Conservation (phyloP, 2,888 invertebrate species). For the Pseudoips prasinana region DNA sequence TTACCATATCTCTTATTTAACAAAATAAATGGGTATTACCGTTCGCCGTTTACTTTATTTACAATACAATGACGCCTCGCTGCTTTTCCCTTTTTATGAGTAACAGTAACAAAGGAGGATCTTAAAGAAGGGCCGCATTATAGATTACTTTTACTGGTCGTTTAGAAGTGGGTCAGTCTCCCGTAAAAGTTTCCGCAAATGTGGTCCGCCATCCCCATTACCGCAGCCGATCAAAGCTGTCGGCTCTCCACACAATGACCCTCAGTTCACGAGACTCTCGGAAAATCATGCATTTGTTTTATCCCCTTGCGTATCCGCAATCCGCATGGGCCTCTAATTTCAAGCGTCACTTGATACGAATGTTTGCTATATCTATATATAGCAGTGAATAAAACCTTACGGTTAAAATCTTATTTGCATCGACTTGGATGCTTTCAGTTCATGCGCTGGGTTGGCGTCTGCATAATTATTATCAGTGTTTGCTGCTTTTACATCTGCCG, state of each 20-base stretch:
- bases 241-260: constrained; percentile 50
- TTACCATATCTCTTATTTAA: constrained; percentile 10
- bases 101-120: constrained; percentile 32
- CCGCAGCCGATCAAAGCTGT: constrained; percentile 67
- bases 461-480: constrained; percentile 58
- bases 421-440: constrained; percentile 30
- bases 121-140: constrained; percentile 51
- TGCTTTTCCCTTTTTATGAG: constrained; percentile 28
- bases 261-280: constrained; percentile 47
- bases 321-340: constrained; percentile 24
- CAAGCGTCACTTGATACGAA: constrained; percentile 23
- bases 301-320: constrained; percentile 28
- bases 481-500: constrained; percentile 48
- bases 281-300: constrained; percentile 56
- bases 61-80: constrained; percentile 17
- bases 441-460: constrained; percentile 24
- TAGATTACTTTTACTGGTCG: constrained; percentile 52
- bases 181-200: constrained; percentile 74
- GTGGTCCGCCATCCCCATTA: constrained; percentile 60
- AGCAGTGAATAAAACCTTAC: constrained; percentile 14
- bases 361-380: constrained; percentile 3
- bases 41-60: constrained; percentile 21
- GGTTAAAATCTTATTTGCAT: constrained; percentile 33
- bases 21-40: constrained; percentile 14
- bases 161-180: constrained; percentile 73